phyloP scores from a whole-genome alignment of 1,140 invertebrate genomes.

The Penaeus indicus region DNA sequence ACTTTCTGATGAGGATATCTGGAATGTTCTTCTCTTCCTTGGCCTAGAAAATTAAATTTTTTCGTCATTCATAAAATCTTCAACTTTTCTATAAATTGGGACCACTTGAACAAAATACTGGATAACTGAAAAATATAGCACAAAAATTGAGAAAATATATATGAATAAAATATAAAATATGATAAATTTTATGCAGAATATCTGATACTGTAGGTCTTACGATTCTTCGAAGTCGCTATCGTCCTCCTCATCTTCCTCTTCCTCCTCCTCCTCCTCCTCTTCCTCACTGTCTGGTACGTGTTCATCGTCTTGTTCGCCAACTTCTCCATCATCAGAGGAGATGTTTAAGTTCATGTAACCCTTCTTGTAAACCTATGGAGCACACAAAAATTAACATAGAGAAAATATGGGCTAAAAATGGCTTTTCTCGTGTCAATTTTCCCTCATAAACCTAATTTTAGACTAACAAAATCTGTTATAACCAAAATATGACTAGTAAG shows the following conservation, averaged over 20 bases:
- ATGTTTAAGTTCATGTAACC: constrained; percentile 61
- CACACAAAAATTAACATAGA: constrained; percentile 12
- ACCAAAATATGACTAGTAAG: too few species aligned
- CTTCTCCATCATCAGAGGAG: constrained; percentile 64
- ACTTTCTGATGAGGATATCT: constrained; percentile 55
- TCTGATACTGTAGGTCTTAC: constrained; percentile 37
- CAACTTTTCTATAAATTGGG: neutral
- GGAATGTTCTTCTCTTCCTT: constrained; percentile 53
- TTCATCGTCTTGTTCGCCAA: constrained; percentile 41
- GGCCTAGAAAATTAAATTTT: constrained; percentile 9
- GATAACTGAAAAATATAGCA: neutral
- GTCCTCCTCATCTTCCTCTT: constrained; percentile 52
- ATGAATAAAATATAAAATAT: neutral
- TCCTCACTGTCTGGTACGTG: neutral
- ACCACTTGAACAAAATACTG: neutral
- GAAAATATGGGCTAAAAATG: neutral
- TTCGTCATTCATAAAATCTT: neutral
- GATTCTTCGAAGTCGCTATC: constrained; percentile 63
- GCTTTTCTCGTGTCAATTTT: neutral
- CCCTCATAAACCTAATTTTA: neutral
- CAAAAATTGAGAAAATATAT: neutral
- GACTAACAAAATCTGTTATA: neutral
- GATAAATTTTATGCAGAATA: neutral
- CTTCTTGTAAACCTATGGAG: constrained; percentile 55
- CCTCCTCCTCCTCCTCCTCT: constrained; percentile 42